Base-by-base conservation (phyloP, 2,888 invertebrate genomes). In the Dendrolimus houi region DNA sequence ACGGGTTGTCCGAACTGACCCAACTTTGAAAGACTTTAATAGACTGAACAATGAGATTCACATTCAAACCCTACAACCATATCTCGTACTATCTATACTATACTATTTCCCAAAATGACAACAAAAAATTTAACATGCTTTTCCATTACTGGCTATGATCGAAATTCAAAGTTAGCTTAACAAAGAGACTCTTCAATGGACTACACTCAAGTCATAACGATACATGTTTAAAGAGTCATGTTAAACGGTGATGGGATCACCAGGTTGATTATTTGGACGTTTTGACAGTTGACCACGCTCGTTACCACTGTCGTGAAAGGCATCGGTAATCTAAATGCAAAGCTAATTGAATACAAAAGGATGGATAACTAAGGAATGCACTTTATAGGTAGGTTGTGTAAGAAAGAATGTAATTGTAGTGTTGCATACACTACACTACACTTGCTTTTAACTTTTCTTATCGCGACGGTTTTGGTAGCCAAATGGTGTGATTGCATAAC, bases 271-370 rank as follows among this genome's bases (percentile, higher is more conserved):
- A 81, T 89, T 89, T 87, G 85, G 89, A 90, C 85, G 74, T 86
- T 86, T 89, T 90, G 89, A 90, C 90, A 90, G 90, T 83, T 87
- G 89, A 88, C 89, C 89, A 84, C 74, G 83, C 86, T 89, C 80
- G 89, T 89, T 89, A 89, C 86, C 85, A 84, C 79, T 86, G 87
- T 87, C 87, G 85, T 86, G 87, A 87, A 87, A 87, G 89, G 87
- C 83, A 85, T 83, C 85, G 69, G 84, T 83, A 82, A 87, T 83
- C 85, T 80, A 84, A 87, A 87, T 83, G 84, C 87, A 87, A 85
- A 82, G 87, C 88, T 89, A 90, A 90, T 90, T 87, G 89, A 88
- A 87, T 86, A 90, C 87, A 90, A 90, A 88, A 87, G 87, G 77
- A 78, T 78, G 75, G 86, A 88, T 87, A 85, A 83, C 81, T 68